Conservation (phyloP, 2,888 invertebrate genomes). For the Stenchaetothrips biformis region DNA sequence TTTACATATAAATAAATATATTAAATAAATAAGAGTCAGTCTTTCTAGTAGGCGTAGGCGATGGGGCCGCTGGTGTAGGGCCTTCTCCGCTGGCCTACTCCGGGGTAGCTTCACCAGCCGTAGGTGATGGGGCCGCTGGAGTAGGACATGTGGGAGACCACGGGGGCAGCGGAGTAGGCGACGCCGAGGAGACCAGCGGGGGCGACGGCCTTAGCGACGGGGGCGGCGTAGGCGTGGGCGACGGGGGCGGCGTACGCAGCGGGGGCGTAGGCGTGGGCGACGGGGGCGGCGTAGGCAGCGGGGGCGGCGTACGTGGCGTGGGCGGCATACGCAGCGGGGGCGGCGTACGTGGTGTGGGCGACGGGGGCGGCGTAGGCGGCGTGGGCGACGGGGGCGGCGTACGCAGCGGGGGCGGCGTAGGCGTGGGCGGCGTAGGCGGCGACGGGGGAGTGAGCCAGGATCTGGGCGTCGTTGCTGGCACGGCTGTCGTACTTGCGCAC, state of each 20-base stretch:
- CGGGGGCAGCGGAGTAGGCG: slow-evolving; percentile 39
- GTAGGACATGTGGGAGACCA: slow-evolving; percentile 38
- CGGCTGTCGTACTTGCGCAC: slow-evolving; percentile 57
- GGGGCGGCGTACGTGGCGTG: slow-evolving; percentile 43
- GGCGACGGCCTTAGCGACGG: slow-evolving; percentile 27
- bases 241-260: slow-evolving; percentile 41
- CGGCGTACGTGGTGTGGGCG: slow-evolving; percentile 39
- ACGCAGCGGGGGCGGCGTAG: slow-evolving; percentile 42
- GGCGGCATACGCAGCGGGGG: slow-evolving; percentile 41
- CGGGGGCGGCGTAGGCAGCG: slow-evolving; percentile 43
- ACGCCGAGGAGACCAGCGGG: slow-evolving; percentile 34
- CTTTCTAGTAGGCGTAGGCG: slow-evolving; percentile 12
- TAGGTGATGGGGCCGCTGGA: slow-evolving; percentile 16
- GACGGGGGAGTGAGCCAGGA: slow-evolving; percentile 41
- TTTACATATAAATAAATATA: slow-evolving; percentile 9
- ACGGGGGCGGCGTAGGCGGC: slow-evolving; percentile 36
- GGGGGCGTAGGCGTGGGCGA: slow-evolving; percentile 43
- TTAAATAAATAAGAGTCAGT: background rate
- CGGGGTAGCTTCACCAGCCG: no score
- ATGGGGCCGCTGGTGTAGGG: slow-evolving; percentile 21
- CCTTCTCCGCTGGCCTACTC: no score
- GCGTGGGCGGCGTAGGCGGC: slow-evolving; percentile 45
- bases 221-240: slow-evolving; percentile 32
- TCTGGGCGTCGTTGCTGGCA: slow-evolving; percentile 52
- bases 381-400: slow-evolving; percentile 36